A percentile compares a stretch with the other conserved stretches of the same genome.
phyloP scores from a whole-genome alignment of 2,888 invertebrate genomes.

The Brenthis daphne region DNA sequence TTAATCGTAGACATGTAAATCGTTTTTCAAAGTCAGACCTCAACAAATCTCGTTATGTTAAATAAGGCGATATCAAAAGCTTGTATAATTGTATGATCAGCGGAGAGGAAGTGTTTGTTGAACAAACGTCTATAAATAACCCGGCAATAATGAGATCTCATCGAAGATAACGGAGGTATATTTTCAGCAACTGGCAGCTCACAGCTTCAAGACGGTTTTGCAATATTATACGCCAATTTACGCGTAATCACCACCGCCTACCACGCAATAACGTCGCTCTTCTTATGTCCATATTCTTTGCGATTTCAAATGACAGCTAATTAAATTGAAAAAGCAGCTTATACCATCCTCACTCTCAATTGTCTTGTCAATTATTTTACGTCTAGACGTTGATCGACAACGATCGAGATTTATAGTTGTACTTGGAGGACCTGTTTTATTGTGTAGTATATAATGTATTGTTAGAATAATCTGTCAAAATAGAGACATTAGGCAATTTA shows the following conservation, averaged over 20 bases:
- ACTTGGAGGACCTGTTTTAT: slow-evolving; percentile 12
- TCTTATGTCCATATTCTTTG: slow-evolving; percentile 25
- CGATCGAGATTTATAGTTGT: slow-evolving; percentile 18
- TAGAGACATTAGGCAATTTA: slow-evolving; percentile 7
- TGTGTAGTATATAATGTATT: neutral
- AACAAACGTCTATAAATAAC: slow-evolving; percentile 40
- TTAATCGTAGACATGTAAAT: slow-evolving; percentile 18
- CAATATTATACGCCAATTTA: slow-evolving; percentile 37
- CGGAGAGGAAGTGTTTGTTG: slow-evolving; percentile 32
- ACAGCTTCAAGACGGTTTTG: slow-evolving; percentile 28
- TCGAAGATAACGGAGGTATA: slow-evolving; percentile 35
- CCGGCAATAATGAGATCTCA: slow-evolving; percentile 37
- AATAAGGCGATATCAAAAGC: slow-evolving; percentile 27
- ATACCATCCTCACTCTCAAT: slow-evolving; percentile 5
- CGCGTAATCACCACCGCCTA: slow-evolving; percentile 29
- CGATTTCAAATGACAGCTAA: slow-evolving; percentile 29
- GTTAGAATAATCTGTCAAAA: slow-evolving; percentile 18
- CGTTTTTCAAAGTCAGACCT: slow-evolving; percentile 2
- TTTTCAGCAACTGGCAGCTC: slow-evolving; percentile 37
- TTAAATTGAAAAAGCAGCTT: slow-evolving; percentile 28
- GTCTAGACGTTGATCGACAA: slow-evolving; percentile 13
- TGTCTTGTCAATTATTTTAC: slow-evolving; percentile 20
- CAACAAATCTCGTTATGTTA: slow-evolving; percentile 28
- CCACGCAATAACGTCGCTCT: slow-evolving; percentile 30
- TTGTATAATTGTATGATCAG: slow-evolving; percentile 29